Conservation (phyloP, 2,797 vertebrate species). For the Gallinago solitaria region DNA sequence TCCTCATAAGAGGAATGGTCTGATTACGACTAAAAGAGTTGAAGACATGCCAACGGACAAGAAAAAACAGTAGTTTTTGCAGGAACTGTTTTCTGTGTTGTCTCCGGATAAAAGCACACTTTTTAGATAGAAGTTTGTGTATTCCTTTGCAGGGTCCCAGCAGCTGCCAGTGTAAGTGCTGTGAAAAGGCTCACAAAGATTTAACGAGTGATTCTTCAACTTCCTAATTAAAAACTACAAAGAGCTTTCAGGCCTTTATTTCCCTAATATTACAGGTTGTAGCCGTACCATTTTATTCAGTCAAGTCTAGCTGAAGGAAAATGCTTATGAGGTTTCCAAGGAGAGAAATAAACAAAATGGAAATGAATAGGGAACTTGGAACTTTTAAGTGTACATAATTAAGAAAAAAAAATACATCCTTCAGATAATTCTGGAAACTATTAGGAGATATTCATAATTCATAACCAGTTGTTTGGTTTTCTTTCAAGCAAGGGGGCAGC, state of each 20-base stretch:
- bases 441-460: slow-evolving; percentile 63
- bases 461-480: slow-evolving; percentile 61
- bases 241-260: not conserved
- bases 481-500: slow-evolving; percentile 63
- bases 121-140: not conserved
- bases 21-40: not conserved
- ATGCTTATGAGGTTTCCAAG: slow-evolving; percentile 64
- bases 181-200: not conserved
- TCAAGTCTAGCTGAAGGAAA: slow-evolving; percentile 58
- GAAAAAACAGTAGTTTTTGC: not conserved
- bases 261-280: slow-evolving; percentile 35
- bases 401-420: slow-evolving; percentile 64
- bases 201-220: slow-evolving; percentile 9
- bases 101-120: not conserved
- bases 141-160: not conserved
- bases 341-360: slow-evolving; percentile 69
- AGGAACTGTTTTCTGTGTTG: not conserved
- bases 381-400: slow-evolving; percentile 58
- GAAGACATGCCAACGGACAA: not conserved
- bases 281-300: slow-evolving; percentile 46
- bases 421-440: slow-evolving; percentile 70
- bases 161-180: not conserved
- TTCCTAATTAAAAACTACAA: slow-evolving; percentile 55
- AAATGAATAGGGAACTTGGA: slow-evolving; percentile 64
- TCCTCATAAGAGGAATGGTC: not conserved